A percentile compares a stretch with the other conserved stretches of the same genome.
phyloP scores from a whole-genome alignment of 2,113 vertebrate species.

The Dermatemys mawii region DNA sequence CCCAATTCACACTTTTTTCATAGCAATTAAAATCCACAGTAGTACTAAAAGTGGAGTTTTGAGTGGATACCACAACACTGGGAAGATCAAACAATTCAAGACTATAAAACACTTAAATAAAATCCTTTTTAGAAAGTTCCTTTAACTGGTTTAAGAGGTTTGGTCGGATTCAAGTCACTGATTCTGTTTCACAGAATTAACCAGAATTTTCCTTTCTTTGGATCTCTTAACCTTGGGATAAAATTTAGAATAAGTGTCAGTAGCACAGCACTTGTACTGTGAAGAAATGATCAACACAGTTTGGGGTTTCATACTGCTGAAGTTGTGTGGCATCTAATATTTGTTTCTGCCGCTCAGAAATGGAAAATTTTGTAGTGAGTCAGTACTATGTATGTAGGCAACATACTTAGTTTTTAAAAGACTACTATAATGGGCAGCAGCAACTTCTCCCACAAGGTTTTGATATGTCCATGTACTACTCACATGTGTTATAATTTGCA shows the following conservation, averaged over 20 bases:
- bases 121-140: neutral
- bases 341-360: neutral
- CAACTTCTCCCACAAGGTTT: conserved; percentile 43
- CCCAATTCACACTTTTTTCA: conserved; percentile 48
- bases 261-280: neutral
- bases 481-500: neutral
- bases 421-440: conserved; percentile 22
- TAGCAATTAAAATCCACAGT: conserved; percentile 9
- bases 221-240: conserved; percentile 6
- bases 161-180: neutral
- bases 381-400: neutral
- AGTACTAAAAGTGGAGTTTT: conserved; percentile 23
- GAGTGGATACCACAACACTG: neutral
- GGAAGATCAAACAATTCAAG: neutral
- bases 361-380: neutral
- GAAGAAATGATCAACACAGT: neutral
- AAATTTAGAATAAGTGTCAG: conserved; percentile 23
- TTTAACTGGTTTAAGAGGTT: neutral
- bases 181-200: neutral
- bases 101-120: neutral
- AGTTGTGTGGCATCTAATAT: neutral
- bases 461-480: conserved; percentile 33
- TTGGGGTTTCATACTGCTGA: neutral
- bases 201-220: neutral
- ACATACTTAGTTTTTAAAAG: conserved; percentile 1